These are phyloP conservation scores for Ligdia adustata DNA, from an alignment of 2,888 invertebrate genomes.

Conservation along the genomic window DNA sequence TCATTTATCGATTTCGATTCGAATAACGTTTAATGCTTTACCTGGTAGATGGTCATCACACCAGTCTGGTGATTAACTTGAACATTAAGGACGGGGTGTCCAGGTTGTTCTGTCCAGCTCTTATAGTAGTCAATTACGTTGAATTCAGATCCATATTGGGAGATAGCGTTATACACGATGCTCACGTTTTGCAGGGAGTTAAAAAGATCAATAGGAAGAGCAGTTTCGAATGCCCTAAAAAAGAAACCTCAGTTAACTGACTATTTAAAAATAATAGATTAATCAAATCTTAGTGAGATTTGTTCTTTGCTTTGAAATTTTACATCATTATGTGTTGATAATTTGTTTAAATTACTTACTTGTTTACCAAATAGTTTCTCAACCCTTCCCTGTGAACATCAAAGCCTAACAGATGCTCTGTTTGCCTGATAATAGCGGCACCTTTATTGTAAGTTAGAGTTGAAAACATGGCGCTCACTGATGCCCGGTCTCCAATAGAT, in stretches of 20 bases:
- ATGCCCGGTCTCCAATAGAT: conserved; percentile 80
- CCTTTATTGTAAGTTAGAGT: conserved; percentile 88
- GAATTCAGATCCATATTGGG: conserved; percentile 61
- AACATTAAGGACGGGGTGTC: conserved; percentile 85
- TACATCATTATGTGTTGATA: too few relatives aligned
- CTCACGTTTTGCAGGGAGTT: conserved; percentile 65
- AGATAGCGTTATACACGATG: conserved; percentile 47
- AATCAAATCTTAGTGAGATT: too few relatives aligned
- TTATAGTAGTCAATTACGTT: conserved; percentile 68
- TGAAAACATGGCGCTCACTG: conserved; percentile 86
- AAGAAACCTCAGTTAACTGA: too few relatives aligned
- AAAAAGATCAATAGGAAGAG: conserved; percentile 79
- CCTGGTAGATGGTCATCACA: conserved; percentile 71
- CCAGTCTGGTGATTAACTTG: conserved; percentile 71
- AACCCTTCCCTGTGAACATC: conserved; percentile 81
- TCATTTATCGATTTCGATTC: too few relatives aligned
- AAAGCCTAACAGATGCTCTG: conserved; percentile 85
- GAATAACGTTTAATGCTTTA: too few relatives aligned
- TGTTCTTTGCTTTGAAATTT: too few relatives aligned
- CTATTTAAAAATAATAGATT: too few relatives aligned
- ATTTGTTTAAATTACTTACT: conserved; percentile 58
- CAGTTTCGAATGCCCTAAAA: conserved; percentile 63
- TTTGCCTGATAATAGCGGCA: conserved; percentile 87
- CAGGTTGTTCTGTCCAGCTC: conserved; percentile 83
- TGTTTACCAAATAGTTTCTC: conserved; percentile 75